Percentiles rank a stretch among this genome's conserved stretches.
Conservation (phyloP, 2,888 invertebrate species). For the Conus canariensis region DNA sequence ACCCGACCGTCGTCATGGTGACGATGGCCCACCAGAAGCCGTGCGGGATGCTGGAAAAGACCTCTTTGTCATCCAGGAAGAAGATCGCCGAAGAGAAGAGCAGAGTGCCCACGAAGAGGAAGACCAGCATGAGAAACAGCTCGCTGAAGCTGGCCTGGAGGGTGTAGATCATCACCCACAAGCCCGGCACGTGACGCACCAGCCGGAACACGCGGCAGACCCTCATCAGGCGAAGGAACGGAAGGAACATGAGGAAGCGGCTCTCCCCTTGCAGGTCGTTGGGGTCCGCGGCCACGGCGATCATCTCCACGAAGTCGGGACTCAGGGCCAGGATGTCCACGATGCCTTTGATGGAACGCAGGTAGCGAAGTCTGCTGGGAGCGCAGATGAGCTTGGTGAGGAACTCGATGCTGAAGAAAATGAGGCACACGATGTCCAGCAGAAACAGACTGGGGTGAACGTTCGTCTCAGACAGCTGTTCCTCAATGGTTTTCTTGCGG, state of each 20-base stretch:
- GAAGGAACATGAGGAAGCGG: constrained; percentile 59
- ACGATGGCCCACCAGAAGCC: constrained; percentile 75
- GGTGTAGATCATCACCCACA: constrained; percentile 74
- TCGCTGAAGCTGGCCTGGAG: constrained; percentile 57
- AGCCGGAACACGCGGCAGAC: constrained; percentile 71
- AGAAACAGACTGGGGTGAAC: constrained; percentile 54
- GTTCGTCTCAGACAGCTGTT: constrained; percentile 40
- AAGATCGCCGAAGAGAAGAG: constrained; percentile 73
- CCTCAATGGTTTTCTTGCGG: constrained; percentile 30
- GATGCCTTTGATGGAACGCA: constrained; percentile 47
- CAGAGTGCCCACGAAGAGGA: constrained; percentile 72
- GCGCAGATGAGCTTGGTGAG: constrained; percentile 60
- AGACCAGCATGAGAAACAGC: constrained; percentile 68
- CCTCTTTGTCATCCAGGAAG: constrained; percentile 66
- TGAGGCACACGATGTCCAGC: constrained; percentile 62
- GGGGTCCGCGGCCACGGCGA: constrained; percentile 54
- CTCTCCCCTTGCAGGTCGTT: constrained; percentile 48
- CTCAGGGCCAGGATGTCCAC: constrained; percentile 53
- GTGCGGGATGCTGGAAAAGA: constrained; percentile 69
- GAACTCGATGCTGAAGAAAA: constrained; percentile 70
- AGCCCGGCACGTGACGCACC: constrained; percentile 69
- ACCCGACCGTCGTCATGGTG: constrained; percentile 76
- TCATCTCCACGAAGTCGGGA: constrained; percentile 66
- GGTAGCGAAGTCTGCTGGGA: constrained; percentile 50
- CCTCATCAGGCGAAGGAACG: constrained; percentile 65